These are phyloP conservation scores for Scylla paramamosain DNA, from an alignment of 1,140 invertebrate genomes.

Conservation along the genomic window DNA sequence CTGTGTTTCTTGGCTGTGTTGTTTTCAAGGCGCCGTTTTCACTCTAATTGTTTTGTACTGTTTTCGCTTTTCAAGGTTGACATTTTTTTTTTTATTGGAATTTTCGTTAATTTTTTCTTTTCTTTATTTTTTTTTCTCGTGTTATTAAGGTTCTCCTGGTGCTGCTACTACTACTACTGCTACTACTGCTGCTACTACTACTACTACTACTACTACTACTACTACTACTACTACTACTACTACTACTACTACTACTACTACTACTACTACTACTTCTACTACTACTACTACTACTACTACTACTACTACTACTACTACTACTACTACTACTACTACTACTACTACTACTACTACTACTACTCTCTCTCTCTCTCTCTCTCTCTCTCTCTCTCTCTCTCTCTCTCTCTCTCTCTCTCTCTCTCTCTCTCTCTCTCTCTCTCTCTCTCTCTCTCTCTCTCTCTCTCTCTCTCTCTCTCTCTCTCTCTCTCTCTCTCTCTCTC, in stretches of 20 bases:
- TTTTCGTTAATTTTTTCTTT: not conserved
- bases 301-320: slow-evolving; percentile 38
- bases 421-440: not conserved
- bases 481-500: slow-evolving; percentile 61
- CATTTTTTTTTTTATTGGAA: no score
- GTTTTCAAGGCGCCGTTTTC: not conserved
- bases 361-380: not conserved
- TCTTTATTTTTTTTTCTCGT: not conserved
- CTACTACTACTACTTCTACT: slow-evolving; percentile 37
- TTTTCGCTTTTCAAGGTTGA: no score
- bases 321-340: not conserved
- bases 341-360: no score
- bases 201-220: slow-evolving; percentile 34
- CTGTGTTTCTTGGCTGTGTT: no score
- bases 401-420: no score
- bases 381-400: not conserved
- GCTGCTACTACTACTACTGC: no score
- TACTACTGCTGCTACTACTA: not conserved
- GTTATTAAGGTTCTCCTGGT: no score
- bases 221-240: slow-evolving; percentile 27
- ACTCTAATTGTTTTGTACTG: not conserved
- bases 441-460: slow-evolving; percentile 52
- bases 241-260: slow-evolving; percentile 37
- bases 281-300: slow-evolving; percentile 28
- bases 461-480: slow-evolving; percentile 56